A percentile compares a stretch with the other conserved stretches of the same genome.
These are phyloP conservation scores for Oreochromis aureus DNA, from an alignment of 2,113 vertebrate genomes.

Conservation along the genomic window DNA sequence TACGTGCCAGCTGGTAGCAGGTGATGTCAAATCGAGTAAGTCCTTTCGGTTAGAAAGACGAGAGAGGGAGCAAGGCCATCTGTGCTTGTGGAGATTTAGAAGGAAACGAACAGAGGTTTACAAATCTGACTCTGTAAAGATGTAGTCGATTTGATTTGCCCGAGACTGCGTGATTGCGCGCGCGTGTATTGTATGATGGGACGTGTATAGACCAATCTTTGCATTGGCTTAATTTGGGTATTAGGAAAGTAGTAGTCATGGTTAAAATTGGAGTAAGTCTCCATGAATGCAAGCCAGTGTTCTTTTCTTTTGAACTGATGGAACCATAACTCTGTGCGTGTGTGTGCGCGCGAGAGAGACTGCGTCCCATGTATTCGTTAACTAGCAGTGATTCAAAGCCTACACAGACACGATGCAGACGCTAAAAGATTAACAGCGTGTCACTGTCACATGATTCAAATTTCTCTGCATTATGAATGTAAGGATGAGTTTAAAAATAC, in stretches of 20 bases:
- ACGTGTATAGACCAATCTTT: background rate
- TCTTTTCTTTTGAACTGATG: background rate
- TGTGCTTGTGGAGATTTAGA: conserved; percentile 17
- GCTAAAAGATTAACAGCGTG: conserved; percentile 54
- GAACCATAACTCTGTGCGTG: background rate
- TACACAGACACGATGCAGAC: conserved; percentile 2
- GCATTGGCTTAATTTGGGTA: background rate
- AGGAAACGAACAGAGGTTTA: background rate
- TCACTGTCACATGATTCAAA: conserved; percentile 55
- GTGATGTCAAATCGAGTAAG: conserved; percentile 38
- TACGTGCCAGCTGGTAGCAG: conserved; percentile 6
- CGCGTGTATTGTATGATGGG: background rate
- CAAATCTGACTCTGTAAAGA: background rate
- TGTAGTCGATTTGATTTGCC: background rate
- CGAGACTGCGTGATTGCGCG: background rate
- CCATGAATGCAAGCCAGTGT: background rate
- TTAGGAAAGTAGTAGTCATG: background rate
- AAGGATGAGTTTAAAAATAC: conserved; percentile 65
- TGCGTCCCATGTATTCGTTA: conserved; percentile 10
- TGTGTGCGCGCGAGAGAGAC: background rate
- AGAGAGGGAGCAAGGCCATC: conserved; percentile 17
- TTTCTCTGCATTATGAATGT: conserved; percentile 62
- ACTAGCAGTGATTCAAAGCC: conserved; percentile 44
- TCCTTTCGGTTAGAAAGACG: background rate
- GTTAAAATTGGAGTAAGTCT: background rate